Conservation (phyloP, 2,797 vertebrate species). For the Microhierax caerulescens region DNA sequence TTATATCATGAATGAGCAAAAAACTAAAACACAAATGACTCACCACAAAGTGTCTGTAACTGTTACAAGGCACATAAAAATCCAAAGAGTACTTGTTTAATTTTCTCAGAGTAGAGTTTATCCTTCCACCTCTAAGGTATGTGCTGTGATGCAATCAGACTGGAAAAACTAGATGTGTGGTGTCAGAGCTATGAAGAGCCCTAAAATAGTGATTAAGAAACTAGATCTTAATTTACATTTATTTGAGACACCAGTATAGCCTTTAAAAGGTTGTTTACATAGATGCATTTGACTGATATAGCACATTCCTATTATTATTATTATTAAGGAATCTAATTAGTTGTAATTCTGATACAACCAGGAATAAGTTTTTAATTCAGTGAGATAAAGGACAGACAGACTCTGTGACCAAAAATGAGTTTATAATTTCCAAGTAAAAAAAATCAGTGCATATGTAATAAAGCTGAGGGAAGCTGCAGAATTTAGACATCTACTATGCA, state of each 20-base stretch:
- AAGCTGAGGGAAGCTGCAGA: not conserved
- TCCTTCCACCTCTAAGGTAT: not conserved
- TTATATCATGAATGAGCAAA: not conserved
- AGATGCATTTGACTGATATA: not conserved
- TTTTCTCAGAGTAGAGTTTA: not conserved
- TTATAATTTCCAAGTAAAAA: not conserved
- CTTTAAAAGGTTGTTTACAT: not conserved
- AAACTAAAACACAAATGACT: not conserved
- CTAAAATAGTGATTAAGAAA: not conserved
- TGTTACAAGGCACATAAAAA: not conserved
- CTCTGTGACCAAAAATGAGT: not conserved
- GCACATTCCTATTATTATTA: not conserved
- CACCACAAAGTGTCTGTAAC: not conserved
- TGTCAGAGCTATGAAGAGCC: not conserved
- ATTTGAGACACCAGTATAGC: not conserved
- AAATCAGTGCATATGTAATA: not conserved
- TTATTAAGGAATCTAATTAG: not conserved
- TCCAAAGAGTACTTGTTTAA: not conserved
- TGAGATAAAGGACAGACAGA: not conserved
- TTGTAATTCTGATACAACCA: not conserved
- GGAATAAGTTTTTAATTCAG: not conserved
- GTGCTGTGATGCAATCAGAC: not conserved
- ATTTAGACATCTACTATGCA: not conserved
- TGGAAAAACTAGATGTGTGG: not conserved
- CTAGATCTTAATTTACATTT: not conserved